Percentiles rank a stretch among this genome's conserved stretches.
These are phyloP conservation scores for Acronicta aceris DNA, from an alignment of 2,888 invertebrate species.

Conservation along the genomic window DNA sequence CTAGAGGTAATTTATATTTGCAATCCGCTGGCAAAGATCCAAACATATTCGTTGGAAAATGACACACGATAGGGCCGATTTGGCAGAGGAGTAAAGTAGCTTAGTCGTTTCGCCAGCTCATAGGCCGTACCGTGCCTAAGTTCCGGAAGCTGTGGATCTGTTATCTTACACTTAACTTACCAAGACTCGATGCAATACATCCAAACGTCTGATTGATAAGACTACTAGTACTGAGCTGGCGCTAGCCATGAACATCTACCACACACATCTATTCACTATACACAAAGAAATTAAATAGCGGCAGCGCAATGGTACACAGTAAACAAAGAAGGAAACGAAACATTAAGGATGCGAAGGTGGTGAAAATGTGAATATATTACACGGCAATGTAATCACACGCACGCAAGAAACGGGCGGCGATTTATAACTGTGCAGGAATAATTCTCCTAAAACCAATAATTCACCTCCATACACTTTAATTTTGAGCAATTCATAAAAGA, in stretches of 20 bases:
- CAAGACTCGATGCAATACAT: background rate
- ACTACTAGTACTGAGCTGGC: background rate
- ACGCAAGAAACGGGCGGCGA: conserved; percentile 81
- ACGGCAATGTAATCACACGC: conserved; percentile 85
- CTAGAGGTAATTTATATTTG: conserved; percentile 62
- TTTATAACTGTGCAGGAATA: conserved; percentile 73
- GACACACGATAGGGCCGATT: conserved; percentile 69
- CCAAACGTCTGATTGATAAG: conserved; percentile 6
- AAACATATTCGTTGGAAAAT: conserved; percentile 67
- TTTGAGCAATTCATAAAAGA: conserved; percentile 73
- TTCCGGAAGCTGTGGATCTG: conserved; percentile 60
- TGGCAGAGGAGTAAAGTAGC: conserved; percentile 65
- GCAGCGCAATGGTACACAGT: conserved; percentile 52
- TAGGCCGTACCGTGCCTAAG: conserved; percentile 52
- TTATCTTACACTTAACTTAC: conserved; percentile 54
- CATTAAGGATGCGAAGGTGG: conserved; percentile 85
- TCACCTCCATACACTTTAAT: conserved; percentile 84
- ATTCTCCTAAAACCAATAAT: conserved; percentile 85
- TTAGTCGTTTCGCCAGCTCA: conserved; percentile 60
- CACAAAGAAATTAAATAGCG: conserved; percentile 54
- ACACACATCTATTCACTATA: conserved; percentile 11
- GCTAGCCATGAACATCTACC: background rate
- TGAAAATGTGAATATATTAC: conserved; percentile 88
- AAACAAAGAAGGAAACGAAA: conserved; percentile 78
- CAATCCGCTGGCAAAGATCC: conserved; percentile 67